Evolutionary conservation across 2,113 vertebrate genomes (phyloP), one percentile per base, ranked within the genome.

Genomic region (Melospiza georgiana): DNA sequence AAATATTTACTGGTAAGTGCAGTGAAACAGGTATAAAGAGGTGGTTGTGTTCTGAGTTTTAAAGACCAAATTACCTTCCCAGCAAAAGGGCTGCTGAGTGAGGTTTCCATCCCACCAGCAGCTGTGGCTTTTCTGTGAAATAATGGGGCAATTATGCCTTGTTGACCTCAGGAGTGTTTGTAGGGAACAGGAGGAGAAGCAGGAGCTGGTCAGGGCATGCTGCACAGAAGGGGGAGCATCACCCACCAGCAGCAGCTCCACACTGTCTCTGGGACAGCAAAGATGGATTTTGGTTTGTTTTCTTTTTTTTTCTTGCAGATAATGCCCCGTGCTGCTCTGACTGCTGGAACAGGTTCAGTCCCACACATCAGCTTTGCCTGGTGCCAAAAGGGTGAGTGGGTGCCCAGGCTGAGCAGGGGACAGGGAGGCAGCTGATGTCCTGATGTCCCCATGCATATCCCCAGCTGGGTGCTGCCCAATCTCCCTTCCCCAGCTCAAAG

Each of bases 91-190:
- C 28, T 2, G 2, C 76, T 84, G 31, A 89, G 75, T 74, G 87
- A 96, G 67, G 68, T 80, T 90, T 91, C 76, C 52, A 88, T 77
- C 76, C 81, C 63, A 69, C 55, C 82, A 77, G 78, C 43, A 82
- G 81, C 82, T 81, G 72, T 88, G 87, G 74, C 63, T 89, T 78
- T 95, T 92, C 80, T 92, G 58, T 71, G 91, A 71, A 93, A 91
- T 95, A 75, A 84, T 16, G 71, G 72, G 89, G 37, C 63, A 93
- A 78, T 94, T 93, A 41, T 2, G 2, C 39, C 78, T 91, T 30
- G 28, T 59, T 83, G 81, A 86, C 82, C 67, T 91, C 67, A 5
- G 75, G 62, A 89, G 63, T 20, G 51, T 43, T 79, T 67, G 74
- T 33, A 30, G 89, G 63, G 39, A 87, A 11, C 68, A 51, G 68